Base-by-base conservation (phyloP, 2,888 invertebrate genomes). In the Athrips mouffetella region DNA sequence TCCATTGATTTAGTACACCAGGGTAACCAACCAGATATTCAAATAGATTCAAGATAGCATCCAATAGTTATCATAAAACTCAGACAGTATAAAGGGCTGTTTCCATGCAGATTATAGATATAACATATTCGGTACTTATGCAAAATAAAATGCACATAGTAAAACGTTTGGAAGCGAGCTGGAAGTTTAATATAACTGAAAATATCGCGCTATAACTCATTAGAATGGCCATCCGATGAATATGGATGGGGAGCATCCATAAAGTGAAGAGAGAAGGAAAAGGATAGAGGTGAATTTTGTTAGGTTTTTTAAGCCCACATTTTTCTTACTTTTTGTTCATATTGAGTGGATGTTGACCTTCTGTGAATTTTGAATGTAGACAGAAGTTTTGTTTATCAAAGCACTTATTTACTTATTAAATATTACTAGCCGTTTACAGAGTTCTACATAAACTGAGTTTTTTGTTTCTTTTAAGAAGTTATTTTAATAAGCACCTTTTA, bases 191-290 rank as follows among this genome's bases (percentile, higher is more conserved):
- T 61, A 59, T 71, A 61, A 67, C 63, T 56, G 65, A 67, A 72
- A 71, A 72, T 66, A 65, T 66, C 55, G 58, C 60, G 57, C 57
- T 47, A 59, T 70, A 67, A 71, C 67, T 75, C 71, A 74, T 73
- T 71, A 67, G 65, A 70, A 65, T 57, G 56, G 67, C 64, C 64
- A 63, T 62, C 70, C 62, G 65, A 70, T 74, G 71, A 73, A 73
- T 72, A 73, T 73, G 67, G 67, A 75, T 70, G 61, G 55, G 53
- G 57, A 54, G 59, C 63, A 59, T 62, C 55, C 55, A 57, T 56
- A 63, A 45, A 45, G 53, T 61, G 55, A 61, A 15, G 41, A 29
- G 13, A 7, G 40, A 5, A 21, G 27, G 37, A 21, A 37, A 11
- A 21, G n/a, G 3, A n/a, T 10, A 16, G 21, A 10, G 7, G 49